phyloP scores from a whole-genome alignment of 2,113 vertebrate species.

The Ptilorrhoa leucosticta region DNA sequence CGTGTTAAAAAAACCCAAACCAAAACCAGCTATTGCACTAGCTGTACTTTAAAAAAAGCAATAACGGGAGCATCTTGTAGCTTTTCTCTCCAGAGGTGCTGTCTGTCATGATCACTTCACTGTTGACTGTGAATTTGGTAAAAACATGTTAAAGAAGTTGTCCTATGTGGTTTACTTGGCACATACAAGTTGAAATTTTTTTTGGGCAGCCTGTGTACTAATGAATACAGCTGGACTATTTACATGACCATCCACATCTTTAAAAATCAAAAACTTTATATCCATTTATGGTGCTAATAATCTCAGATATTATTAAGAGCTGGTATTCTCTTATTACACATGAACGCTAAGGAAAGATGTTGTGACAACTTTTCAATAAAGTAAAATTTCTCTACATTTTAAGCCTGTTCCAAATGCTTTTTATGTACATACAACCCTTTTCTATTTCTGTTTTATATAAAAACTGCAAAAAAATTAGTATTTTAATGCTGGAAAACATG shows the following conservation, averaged over 20 bases:
- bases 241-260: background rate
- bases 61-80: background rate
- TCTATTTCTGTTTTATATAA: background rate
- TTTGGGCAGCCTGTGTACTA: background rate
- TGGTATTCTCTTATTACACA: background rate
- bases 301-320: background rate
- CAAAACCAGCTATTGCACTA: background rate
- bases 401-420: conserved; percentile 1
- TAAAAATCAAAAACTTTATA: background rate
- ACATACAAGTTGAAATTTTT: background rate
- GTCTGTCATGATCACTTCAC: background rate
- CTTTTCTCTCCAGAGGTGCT: conserved; percentile 14
- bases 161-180: background rate
- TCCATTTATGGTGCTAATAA: conserved; percentile 40
- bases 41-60: background rate
- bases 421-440: background rate
- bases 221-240: background rate
- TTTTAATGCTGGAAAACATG: background rate
- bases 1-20: background rate
- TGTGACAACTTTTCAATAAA: conserved; percentile 33
- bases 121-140: background rate
- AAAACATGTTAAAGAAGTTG: background rate
- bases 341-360: background rate
- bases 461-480: background rate
- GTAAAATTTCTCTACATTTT: background rate